Conservation (phyloP, 2,888 invertebrate species). For the Brachyopa scutellaris region DNA sequence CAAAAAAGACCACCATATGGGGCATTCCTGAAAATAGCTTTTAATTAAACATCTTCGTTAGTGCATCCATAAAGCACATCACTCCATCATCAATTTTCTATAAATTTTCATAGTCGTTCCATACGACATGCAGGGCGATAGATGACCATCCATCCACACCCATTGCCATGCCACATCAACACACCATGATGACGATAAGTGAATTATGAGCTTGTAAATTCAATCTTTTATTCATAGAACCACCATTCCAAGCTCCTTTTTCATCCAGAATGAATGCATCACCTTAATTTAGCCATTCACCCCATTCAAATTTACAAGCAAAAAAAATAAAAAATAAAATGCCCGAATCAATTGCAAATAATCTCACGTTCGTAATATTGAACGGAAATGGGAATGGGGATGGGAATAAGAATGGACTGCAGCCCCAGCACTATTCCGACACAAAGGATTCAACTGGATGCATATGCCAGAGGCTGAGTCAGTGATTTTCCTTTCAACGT, state of each 20-base stretch:
- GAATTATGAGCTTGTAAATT: slow-evolving; percentile 22
- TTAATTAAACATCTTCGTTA: slow-evolving; percentile 45
- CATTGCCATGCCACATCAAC: neutral
- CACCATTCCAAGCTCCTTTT: too few species aligned
- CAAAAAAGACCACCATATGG: too few species aligned
- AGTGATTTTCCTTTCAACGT: slow-evolving; percentile 22
- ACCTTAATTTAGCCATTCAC: neutral
- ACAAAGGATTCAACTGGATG: slow-evolving; percentile 26
- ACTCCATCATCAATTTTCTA: slow-evolving; percentile 22
- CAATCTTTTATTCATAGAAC: neutral
- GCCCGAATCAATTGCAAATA: slow-evolving; percentile 51
- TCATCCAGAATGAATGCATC: neutral
- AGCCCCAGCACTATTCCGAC: neutral
- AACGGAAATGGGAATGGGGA: slow-evolving; percentile 49
- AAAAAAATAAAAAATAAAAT: neutral
- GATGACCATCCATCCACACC: slow-evolving; percentile 5
- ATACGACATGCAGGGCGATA: neutral
- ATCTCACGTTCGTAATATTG: slow-evolving; percentile 56
- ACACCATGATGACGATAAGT: slow-evolving; percentile 22
- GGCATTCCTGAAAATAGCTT: neutral
- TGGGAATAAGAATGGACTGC: slow-evolving; percentile 26
- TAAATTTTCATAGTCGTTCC: slow-evolving; percentile 12
- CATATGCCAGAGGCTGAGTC: slow-evolving; percentile 22
- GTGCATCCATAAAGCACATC: slow-evolving; percentile 26
- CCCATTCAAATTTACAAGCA: neutral